Evolutionary conservation across 1,140 invertebrate genomes (phyloP).

Genomic region (Pseudoatta argentina): DNA sequence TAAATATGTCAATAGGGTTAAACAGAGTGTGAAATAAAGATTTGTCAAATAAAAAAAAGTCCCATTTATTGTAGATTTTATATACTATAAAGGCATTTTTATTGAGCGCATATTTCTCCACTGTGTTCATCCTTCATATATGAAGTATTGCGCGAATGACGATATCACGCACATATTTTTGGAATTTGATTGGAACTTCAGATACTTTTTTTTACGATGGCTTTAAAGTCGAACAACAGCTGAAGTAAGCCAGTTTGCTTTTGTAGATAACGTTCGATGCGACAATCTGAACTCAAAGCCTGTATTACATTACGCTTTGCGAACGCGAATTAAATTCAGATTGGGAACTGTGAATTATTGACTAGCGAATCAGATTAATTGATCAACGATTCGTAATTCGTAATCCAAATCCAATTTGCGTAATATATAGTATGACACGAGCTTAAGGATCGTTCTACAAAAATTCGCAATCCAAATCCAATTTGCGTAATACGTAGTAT

Average conservation of each 20-base stretch:
- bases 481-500: too few species aligned
- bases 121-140: too few species aligned
- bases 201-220: not conserved
- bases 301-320: too few species aligned
- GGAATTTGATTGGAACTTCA: conserved; percentile 4
- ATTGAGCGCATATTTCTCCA: conserved; percentile 16
- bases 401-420: too few species aligned
- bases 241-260: not conserved
- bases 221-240: not conserved
- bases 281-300: not conserved
- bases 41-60: conserved; percentile 28
- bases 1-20: conserved; percentile 1
- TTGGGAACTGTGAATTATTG: too few species aligned
- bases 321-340: too few species aligned
- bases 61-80: conserved; percentile 37
- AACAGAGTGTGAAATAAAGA: conserved; percentile 20
- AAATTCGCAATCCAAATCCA: too few species aligned
- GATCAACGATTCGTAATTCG: too few species aligned
- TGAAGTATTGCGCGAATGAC: not conserved
- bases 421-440: too few species aligned
- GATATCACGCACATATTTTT: not conserved
- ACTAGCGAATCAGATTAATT: too few species aligned
- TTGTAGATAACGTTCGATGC: not conserved
- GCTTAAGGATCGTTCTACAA: not conserved
- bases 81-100: not conserved